A percentile compares a stretch with the other conserved stretches of the same genome.
phyloP scores from a whole-genome alignment of 2,797 vertebrate genomes.

The Muscicapa comitata region DNA sequence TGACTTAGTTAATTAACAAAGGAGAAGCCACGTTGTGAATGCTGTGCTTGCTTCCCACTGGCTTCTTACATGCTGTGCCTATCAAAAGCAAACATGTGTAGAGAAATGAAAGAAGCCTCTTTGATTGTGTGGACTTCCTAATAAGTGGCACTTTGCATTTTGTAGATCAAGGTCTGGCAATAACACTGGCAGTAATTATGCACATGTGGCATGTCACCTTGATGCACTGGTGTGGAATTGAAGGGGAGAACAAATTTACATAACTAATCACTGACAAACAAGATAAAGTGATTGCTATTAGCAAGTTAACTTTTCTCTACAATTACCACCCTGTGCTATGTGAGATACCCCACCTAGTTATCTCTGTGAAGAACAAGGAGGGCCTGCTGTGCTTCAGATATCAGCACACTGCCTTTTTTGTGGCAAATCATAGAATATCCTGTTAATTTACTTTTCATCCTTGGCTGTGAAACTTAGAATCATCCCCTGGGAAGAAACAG shows the following conservation, averaged over 20 bases:
- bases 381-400: slow-evolving; percentile 37
- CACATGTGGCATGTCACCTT: slow-evolving; percentile 63
- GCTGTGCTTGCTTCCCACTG: slow-evolving; percentile 51
- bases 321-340: slow-evolving; percentile 46
- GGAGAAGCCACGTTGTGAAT: not conserved
- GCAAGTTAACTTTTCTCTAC: slow-evolving; percentile 61
- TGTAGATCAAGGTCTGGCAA: slow-evolving; percentile 58
- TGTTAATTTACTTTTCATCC: slow-evolving; percentile 28
- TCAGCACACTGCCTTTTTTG: not conserved
- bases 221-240: slow-evolving; percentile 37
- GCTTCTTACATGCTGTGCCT: slow-evolving; percentile 51
- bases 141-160: slow-evolving; percentile 61
- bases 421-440: not conserved
- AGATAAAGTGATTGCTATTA: slow-evolving; percentile 67
- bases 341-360: slow-evolving; percentile 15
- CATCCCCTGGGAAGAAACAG: not conserved
- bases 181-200: slow-evolving; percentile 59
- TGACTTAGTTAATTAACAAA: slow-evolving; percentile 60
- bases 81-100: slow-evolving; percentile 51
- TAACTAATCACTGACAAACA: slow-evolving; percentile 64
- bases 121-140: slow-evolving; percentile 61
- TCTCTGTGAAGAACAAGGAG: slow-evolving; percentile 25
- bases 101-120: slow-evolving; percentile 43
- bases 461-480: slow-evolving; percentile 11
- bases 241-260: slow-evolving; percentile 59